Base-by-base conservation (phyloP, 2,797 vertebrate species). In the Lateolabrax maculatus region DNA sequence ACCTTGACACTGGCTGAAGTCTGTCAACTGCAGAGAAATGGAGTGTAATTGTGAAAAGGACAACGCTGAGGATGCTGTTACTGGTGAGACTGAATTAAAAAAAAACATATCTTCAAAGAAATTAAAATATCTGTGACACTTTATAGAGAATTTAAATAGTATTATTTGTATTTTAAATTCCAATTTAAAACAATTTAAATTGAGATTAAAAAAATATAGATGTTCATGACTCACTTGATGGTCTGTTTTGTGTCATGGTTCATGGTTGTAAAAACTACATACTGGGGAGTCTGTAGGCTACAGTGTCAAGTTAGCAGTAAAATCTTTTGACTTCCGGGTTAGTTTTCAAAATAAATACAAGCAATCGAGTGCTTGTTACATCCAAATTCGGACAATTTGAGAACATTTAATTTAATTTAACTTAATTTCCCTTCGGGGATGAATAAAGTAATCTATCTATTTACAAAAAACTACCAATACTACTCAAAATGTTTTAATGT, bases 11-110 rank as follows among this genome's bases (percentile, higher is more conserved):
- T 11, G 27, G 34, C 57, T 65, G 70, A 4, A 27, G 34, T 31
- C 73, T 41, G 37, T 36, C 25, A 48, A 12, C 57, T 39, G n/a
- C 41, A 48, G 6, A 64, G 25, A 82, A 63, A 95, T 94, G 94
- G 93, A 93, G 71, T 95, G 94, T 79, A 80, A 83, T 19, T 95
- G 94, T 78, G 86, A 87, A 9, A 68, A 68, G 6, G 73, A 84
- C 37, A 71, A 29, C 41, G 34, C 80, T 9, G 62, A 84, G 3
- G 79, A 88, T 76, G 84, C 68, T 49, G 37, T n/a, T 56, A 11
- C 84, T 68, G 92, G 93, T 94, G 62, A 86, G 81, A 46, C 1
- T 5, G 2, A 69, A 5, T 3, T 57, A n/a, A 10, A 25, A 19
- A 66, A 18, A 43, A 66, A 60, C 5, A 27, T 21, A 6, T 1